Percentiles rank a stretch among this genome's conserved stretches.
These are phyloP conservation scores for Lutjanus erythropterus DNA, from an alignment of 2,113 vertebrate species.

Conservation along the genomic window DNA sequence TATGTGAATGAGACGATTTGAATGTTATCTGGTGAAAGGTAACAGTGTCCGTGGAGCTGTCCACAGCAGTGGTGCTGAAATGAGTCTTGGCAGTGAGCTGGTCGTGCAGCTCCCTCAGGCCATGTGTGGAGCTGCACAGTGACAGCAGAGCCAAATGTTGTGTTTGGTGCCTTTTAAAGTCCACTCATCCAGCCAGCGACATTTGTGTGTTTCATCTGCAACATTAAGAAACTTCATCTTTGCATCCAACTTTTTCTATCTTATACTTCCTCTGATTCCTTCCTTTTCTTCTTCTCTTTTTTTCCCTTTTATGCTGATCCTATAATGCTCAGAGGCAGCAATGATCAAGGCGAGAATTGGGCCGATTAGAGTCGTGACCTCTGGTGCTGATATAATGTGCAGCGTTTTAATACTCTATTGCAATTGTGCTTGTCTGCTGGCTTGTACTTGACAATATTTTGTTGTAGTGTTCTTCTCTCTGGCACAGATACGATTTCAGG, in stretches of 20 bases:
- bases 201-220: slow-evolving; percentile 24
- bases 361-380: background rate
- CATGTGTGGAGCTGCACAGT: slow-evolving; percentile 25
- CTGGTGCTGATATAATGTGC: background rate
- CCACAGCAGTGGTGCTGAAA: slow-evolving; percentile 62
- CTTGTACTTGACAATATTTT: background rate
- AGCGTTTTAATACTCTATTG: background rate
- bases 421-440: too few species aligned
- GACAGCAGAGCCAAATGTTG: slow-evolving; percentile 38
- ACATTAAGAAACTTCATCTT: background rate
- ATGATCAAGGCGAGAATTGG: background rate
- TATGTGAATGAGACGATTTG: background rate
- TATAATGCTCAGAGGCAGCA: background rate
- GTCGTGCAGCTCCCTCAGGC: slow-evolving; percentile 42
- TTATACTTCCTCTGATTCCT: background rate
- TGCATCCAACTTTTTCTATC: background rate
- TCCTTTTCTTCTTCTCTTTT: background rate
- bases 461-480: background rate
- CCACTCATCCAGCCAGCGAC: background rate
- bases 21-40: slow-evolving; percentile 1
- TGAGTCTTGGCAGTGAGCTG: slow-evolving; percentile 45
- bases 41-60: slow-evolving; percentile 63
- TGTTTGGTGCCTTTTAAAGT: slow-evolving; percentile 38
- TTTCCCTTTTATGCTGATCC: background rate
- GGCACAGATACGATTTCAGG: background rate